These are phyloP conservation scores for Thalassaphorura encarpata DNA, from an alignment of 1,140 invertebrate species.

Conservation along the genomic window DNA sequence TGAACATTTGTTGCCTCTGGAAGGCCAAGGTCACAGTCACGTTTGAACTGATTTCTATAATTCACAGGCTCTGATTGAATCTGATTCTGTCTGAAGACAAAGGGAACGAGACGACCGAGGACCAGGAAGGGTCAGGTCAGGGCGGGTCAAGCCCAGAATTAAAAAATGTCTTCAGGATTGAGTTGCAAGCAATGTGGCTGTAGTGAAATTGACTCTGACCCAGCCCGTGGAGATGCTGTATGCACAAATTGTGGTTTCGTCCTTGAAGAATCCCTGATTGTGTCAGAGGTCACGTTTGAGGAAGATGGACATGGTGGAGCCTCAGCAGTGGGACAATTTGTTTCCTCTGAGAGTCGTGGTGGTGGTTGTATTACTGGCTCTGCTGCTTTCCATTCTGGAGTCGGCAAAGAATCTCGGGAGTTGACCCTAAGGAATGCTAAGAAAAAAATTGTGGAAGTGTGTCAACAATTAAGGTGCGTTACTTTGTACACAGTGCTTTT, in stretches of 20 bases:
- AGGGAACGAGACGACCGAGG: no score
- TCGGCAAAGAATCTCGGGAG: conserved; percentile 77
- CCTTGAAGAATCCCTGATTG: conserved; percentile 89
- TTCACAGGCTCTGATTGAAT: no score
- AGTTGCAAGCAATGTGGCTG: conserved; percentile 83
- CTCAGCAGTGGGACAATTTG: conserved; percentile 83
- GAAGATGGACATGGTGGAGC: conserved; percentile 80
- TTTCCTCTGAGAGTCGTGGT: conserved; percentile 74
- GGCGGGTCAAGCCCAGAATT: no score
- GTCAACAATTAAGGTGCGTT: conserved; percentile 55
- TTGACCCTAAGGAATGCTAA: conserved; percentile 80
- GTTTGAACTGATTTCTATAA: no score
- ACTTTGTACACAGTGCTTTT: conserved; percentile 1
- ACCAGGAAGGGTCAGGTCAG: no score
- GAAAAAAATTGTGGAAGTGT: conserved; percentile 63
- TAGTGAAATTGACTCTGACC: conserved; percentile 87
- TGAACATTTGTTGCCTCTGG: no score
- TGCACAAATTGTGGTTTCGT: conserved; percentile 95
- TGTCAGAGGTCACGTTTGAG: conserved; percentile 91
- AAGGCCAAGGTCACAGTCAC: no score
- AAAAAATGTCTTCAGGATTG: conserved; percentile 22
- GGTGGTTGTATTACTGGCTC: conserved; percentile 63
- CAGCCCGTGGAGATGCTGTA: conserved; percentile 83
- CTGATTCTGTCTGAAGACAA: no score
- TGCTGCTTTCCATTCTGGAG: conserved; percentile 67